Base-by-base conservation (phyloP, 2,113 vertebrate species). In the Spheniscus mendiculus region DNA sequence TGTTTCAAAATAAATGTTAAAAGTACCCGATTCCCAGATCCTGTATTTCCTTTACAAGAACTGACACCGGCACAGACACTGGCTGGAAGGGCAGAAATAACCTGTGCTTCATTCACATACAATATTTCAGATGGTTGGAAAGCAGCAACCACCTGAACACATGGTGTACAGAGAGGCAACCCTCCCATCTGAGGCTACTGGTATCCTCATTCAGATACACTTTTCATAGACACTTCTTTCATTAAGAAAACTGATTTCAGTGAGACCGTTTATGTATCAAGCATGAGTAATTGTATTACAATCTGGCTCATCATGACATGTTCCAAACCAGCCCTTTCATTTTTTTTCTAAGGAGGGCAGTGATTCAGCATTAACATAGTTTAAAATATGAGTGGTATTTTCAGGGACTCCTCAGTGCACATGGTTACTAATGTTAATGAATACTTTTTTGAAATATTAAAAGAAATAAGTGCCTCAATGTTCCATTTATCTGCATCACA, bases 241-340 rank as follows among this genome's bases (percentile, higher is more conserved):
- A 89, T 81, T 74, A 78, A 91, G 55, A 87, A 95, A 88, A 78
- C 29, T 86, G 55, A 13, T 77, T 81, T 73, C 74, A 71, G 17
- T 66, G 2, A 14, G 89, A 92, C 45, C 10, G 3, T 84, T 94
- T 85, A 66, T 67, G 87, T 62, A 91, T 53, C 11, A 40, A 80
- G 71, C 50, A 97, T 91, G 78, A 96, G 66, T 95, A 96, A 96
- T 14, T 34, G n/a, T 69, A 94, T 87, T 79, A 70, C 88, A 95
- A 76, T 95, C 89, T 94, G 70, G 70, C 49, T 96, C 66, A 62
- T 83, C 36, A 16, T 40, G 84, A 62, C 74, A 62, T 87, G 69
- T 61, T 87, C 81, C 59, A 92, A 93, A 96, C 14, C 62, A 94
- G 45, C 45, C 87, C 87, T 93, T 93, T 84, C 40, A n/a, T 67